Conservation (phyloP, 2,113 vertebrate genomes). For the Prionailurus viverrinus region DNA sequence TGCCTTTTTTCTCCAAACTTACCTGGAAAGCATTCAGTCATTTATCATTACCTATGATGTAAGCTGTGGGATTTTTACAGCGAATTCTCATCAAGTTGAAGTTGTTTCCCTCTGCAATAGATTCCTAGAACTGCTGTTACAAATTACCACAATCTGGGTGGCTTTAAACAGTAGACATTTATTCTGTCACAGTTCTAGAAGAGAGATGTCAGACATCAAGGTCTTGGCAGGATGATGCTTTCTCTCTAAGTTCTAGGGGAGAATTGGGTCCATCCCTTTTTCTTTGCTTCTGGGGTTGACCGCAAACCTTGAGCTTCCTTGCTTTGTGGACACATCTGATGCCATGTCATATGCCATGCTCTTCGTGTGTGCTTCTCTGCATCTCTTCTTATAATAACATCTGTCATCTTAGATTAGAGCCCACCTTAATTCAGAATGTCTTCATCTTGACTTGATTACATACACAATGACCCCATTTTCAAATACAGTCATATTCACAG, state of each 20-base stretch:
- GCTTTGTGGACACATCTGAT: neutral
- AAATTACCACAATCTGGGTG: neutral
- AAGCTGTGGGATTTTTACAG: neutral
- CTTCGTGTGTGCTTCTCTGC: neutral
- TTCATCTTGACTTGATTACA: neutral
- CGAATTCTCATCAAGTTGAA: neutral
- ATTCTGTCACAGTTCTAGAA: neutral
- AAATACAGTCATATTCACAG: neutral
- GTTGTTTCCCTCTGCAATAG: neutral
- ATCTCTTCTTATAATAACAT: neutral
- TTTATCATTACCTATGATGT: neutral
- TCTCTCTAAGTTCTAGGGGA: neutral
- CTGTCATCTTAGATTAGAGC: neutral
- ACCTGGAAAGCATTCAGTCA: neutral
- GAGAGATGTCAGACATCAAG: neutral
- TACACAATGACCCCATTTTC: neutral
- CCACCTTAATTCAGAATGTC: neutral
- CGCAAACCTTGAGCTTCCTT: neutral
- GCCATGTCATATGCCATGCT: neutral
- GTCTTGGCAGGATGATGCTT: neutral
- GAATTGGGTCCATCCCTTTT: neutral
- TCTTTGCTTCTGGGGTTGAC: neutral
- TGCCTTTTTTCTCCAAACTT: neutral
- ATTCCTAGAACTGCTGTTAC: neutral
- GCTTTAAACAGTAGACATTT: neutral